A percentile compares a stretch with the other conserved stretches of the same genome.
phyloP scores from a whole-genome alignment of 2,113 vertebrate genomes.

The Ellobius talpinus region DNA sequence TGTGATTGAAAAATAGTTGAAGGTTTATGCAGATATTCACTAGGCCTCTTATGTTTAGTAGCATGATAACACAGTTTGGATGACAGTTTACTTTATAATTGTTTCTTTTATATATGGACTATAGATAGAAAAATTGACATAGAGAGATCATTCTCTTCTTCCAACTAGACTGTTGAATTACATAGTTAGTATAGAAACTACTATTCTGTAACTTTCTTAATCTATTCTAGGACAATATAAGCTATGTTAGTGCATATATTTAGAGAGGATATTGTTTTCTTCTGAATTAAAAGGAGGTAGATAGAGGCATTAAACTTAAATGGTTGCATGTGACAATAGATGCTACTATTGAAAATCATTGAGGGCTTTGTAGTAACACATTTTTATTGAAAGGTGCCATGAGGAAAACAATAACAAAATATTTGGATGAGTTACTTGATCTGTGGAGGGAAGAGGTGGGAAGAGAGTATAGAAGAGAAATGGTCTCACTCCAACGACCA shows the following conservation, averaged over 20 bases:
- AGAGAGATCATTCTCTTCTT: not conserved
- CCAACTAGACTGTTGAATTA: conserved; percentile 22
- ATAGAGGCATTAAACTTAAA: conserved; percentile 84
- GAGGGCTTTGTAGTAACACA: conserved; percentile 73
- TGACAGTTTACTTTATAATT: not conserved
- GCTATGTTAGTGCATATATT: conserved; percentile 74
- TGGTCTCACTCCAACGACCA: not conserved
- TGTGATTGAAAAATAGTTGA: conserved; percentile 37
- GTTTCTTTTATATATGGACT: not conserved
- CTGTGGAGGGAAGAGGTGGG: not conserved
- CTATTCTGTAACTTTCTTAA: conserved; percentile 70
- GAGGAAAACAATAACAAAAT: conserved; percentile 78
- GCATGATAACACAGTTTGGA: not conserved
- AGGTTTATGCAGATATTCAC: not conserved
- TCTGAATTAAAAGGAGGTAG: conserved; percentile 22
- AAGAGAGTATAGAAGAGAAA: not conserved
- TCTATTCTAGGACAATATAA: conserved; percentile 61
- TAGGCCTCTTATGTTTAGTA: not conserved
- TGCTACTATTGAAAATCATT: conserved; percentile 82
- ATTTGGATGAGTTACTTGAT: conserved; percentile 58
- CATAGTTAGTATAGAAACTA: conserved; percentile 71
- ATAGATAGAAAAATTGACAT: not conserved
- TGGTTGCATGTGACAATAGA: conserved; percentile 73
- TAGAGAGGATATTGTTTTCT: conserved; percentile 35
- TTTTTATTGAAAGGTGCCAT: conserved; percentile 66